A percentile compares a stretch with the other conserved stretches of the same genome.
phyloP scores from a whole-genome alignment of 1,140 invertebrate genomes.

The Pristionchus pacificus region DNA sequence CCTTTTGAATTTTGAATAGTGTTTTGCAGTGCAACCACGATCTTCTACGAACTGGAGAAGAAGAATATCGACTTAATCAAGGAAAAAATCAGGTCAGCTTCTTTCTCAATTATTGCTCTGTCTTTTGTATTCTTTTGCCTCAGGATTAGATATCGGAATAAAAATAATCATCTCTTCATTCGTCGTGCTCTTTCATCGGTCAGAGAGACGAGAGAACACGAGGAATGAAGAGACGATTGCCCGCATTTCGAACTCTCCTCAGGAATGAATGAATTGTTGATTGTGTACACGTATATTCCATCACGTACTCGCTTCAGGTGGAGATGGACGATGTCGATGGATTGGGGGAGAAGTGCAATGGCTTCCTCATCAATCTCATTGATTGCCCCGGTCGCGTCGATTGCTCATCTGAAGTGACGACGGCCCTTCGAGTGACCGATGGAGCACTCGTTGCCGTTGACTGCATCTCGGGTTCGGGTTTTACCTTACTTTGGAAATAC shows the following conservation, averaged over 20 bases:
- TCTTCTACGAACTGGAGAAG: constrained; percentile 90
- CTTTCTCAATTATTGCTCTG: too few species aligned
- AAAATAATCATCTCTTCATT: constrained; percentile 66
- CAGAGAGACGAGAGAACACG: too few species aligned
- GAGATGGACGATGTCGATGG: neutral
- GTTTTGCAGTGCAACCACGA: constrained; percentile 80
- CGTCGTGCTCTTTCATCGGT: too few species aligned
- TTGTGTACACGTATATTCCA: constrained; percentile 81
- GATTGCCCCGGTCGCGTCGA: constrained; percentile 91
- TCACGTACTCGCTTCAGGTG: neutral
- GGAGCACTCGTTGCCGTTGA: too few species aligned
- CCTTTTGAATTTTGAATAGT: too few species aligned
- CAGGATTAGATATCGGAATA: neutral
- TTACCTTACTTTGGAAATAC: too few species aligned
- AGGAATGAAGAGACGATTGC: too few species aligned
- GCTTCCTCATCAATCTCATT: too few species aligned
- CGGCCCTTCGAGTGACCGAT: constrained; percentile 91
- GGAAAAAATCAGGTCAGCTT: constrained; percentile 66
- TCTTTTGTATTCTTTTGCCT: too few species aligned
- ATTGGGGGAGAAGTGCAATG: constrained; percentile 94
- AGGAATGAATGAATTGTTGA: constrained; percentile 98
- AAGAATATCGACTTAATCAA: constrained; percentile 68
- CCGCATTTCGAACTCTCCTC: constrained; percentile 99
- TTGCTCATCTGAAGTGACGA: too few species aligned
- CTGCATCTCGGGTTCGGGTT: constrained; percentile 96